Evolutionary conservation across 2,888 invertebrate species (phyloP), one percentile per base, ranked within the genome.

Genomic region (Spisula subtruncata): DNA sequence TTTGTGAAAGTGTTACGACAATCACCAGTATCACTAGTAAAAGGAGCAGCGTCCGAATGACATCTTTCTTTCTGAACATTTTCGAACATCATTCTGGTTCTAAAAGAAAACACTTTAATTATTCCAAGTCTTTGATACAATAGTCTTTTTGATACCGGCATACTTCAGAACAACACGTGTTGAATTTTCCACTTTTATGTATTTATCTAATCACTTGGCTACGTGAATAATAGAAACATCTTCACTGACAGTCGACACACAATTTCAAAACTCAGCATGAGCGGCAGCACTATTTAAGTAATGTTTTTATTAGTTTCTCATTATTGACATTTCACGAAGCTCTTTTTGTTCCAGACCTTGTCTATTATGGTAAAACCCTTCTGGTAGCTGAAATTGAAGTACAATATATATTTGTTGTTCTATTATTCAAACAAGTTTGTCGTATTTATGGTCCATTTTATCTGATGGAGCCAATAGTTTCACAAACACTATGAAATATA

Each of bases 41-140:
- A 20, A 92, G 84, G 75, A 90, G 90, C 54, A 88, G 48, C n/a
- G 89, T 71, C 14, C 87, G 87, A 35, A 92, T 56, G 25, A 90
- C 89, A 81, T 92, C 92, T 54, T 89, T 91, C 32, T 90, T 88
- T 81, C 91, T 85, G 66, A 92, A 92, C 92, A 92, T 92, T 51
- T 88, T 83, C 88, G 75, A 35, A 56, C 48, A 85, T 14, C 85
- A 85, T n/a, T n/a, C n/a, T 85, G n/a, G 20, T n/a, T 75, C 35
- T 32, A 75, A 75, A 25, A 25, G n/a, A 35, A 41, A 12, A 32
- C 51, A 85, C 29, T 14, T 32, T 25, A 35, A 25, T 29, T 71
- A 75, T 32, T 75, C 35, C 18, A 14, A 35, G 18, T 32, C 32
- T 12, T 35, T 75, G 1, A 75, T 75, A 18, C 32, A 32, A 10